These are phyloP conservation scores for Megalops cyprinoides DNA, from an alignment of 2,797 vertebrate species.

Conservation along the genomic window DNA sequence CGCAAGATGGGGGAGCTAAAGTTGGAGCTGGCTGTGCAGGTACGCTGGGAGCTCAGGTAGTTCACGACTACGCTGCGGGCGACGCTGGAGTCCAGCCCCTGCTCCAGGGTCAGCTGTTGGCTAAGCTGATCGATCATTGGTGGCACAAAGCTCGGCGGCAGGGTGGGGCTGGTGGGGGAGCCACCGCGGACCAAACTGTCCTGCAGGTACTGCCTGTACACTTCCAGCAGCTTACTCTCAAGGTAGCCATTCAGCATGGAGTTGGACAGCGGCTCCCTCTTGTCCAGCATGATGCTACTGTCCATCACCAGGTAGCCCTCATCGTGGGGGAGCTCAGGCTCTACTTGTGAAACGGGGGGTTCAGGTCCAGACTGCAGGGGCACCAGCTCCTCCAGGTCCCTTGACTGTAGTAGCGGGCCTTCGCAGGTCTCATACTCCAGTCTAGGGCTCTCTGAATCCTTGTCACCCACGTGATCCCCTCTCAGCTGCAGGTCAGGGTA, in stretches of 20 bases:
- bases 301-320: slow-evolving; percentile 56
- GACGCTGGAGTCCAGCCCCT: slow-evolving; percentile 54
- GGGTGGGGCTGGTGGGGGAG: slow-evolving; percentile 69
- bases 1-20: slow-evolving; percentile 72
- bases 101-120: slow-evolving; percentile 64
- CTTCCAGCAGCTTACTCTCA: slow-evolving; percentile 83
- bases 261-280: slow-evolving; percentile 80
- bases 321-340: slow-evolving; percentile 34
- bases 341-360: slow-evolving; percentile 33
- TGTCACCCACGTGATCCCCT: slow-evolving; percentile 62
- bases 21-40: slow-evolving; percentile 58
- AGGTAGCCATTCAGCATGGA: slow-evolving; percentile 83
- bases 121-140: slow-evolving; percentile 64
- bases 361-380: slow-evolving; percentile 9
- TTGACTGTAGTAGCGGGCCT: slow-evolving; percentile 60
- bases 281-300: slow-evolving; percentile 60
- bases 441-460: slow-evolving; percentile 40
- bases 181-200: slow-evolving; percentile 77
- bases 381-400: slow-evolving; percentile 49
- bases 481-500: slow-evolving; percentile 73
- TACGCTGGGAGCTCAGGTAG: slow-evolving; percentile 41
- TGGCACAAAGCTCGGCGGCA: slow-evolving; percentile 61
- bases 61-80: slow-evolving; percentile 58
- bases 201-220: slow-evolving; percentile 87
- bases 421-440: slow-evolving; percentile 19